Evolutionary conservation across 2,797 vertebrate species (phyloP), one percentile per base, ranked within the genome.

Genomic region (Pachyuromys duprasi): DNA sequence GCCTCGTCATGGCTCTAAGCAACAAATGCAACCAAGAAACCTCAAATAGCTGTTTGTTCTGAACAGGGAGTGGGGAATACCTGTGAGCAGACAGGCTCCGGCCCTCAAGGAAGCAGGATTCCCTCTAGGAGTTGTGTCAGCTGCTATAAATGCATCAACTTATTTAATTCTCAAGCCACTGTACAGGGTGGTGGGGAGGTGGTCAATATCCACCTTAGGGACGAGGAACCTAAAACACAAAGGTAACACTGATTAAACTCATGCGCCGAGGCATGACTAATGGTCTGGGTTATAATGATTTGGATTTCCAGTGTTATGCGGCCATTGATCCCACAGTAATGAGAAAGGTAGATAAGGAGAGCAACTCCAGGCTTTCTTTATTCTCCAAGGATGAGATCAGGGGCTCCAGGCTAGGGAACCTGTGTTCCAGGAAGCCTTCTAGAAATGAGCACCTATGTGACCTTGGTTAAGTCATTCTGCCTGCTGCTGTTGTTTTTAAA

Each of bases 91-190:
- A 39, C 79, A 31, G 12, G 15, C 57, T 92, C 88, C 63, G 9
- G 11, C 72, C 72, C 87, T 57, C 49, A 82, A 91, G 74, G 80
- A 88, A 72, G 63, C n/a, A 84, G 39, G 28, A 36, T 36, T 82
- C 63, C 62, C 9, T 31, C n/a, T 57, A 65, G 49, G 45, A 45
- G n/a, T 8, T 74, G 17, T 74, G 9, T 53, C 53, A 87, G 79
- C 1, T 39, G 53, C 31, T 79, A 57, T 63, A 83, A 75, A 89
- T 62, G 53, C 14, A 42, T 84, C 33, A 49, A 72, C 91, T 92
- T 53, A 87, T 88, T 86, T 89, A 89, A 87, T 87, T 20, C 53
- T 93, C 36, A 93, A 93, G 88, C 22, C 39, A 74, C 63, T 28
- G 53, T 72, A 13, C 33, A 65, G 76, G 14, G 28, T 39, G 14